These are phyloP conservation scores for Oophaga sylvatica DNA, from an alignment of 2,797 vertebrate species.

Conservation along the genomic window DNA sequence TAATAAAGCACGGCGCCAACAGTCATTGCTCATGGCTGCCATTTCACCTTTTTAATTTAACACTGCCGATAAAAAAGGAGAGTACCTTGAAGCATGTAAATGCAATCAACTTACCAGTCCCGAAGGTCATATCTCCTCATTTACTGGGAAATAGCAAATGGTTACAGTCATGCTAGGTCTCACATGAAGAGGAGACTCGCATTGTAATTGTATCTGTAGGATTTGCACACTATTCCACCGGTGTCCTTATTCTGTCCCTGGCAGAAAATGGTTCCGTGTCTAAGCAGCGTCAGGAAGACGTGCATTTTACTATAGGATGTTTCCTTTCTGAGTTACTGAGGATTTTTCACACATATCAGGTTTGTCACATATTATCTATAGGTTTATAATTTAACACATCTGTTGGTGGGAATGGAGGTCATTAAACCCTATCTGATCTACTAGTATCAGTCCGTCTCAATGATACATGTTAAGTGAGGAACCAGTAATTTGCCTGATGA, in stretches of 20 bases:
- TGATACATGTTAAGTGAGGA: conserved; percentile 52
- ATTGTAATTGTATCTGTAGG: conserved; percentile 51
- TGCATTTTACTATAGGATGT: not conserved
- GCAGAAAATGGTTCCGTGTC: not conserved
- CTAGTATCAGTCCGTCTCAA: conserved; percentile 23
- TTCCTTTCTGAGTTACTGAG: not conserved
- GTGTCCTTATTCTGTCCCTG: conserved; percentile 24
- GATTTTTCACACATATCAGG: conserved; percentile 41
- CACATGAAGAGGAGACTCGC: conserved; percentile 38
- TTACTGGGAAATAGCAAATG: conserved; percentile 55
- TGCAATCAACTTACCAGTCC: conserved; percentile 56
- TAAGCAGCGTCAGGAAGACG: not conserved
- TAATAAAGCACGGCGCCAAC: conserved; percentile 35
- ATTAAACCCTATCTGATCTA: conserved; percentile 55
- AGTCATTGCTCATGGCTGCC: conserved; percentile 46
- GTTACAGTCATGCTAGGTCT: conserved; percentile 44
- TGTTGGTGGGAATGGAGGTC: conserved; percentile 43
- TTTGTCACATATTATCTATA: conserved; percentile 55
- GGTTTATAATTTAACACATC: conserved; percentile 48
- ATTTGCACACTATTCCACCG: conserved; percentile 17
- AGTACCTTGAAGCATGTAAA: conserved; percentile 57
- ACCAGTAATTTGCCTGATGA: conserved; percentile 58
- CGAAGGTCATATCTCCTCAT: conserved; percentile 51
- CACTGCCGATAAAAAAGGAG: conserved; percentile 46
- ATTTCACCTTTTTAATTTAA: conserved; percentile 57